Conservation (phyloP, 2,113 vertebrate species). For the Heterochromis multidens region DNA sequence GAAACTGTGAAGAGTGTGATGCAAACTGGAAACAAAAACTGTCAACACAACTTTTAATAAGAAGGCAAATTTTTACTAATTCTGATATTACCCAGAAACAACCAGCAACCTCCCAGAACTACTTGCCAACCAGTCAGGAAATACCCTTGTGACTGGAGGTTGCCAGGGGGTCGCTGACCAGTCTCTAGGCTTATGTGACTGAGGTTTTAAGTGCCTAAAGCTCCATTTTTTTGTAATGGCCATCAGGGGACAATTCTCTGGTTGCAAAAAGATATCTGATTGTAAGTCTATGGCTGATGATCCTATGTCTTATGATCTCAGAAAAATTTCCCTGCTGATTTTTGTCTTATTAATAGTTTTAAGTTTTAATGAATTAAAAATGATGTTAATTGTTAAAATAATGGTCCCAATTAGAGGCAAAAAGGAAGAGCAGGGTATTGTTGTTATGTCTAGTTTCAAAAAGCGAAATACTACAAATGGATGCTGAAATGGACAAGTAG, state of each 20-base stretch:
- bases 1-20: background rate
- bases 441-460: background rate
- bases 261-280: background rate
- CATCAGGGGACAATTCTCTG: background rate
- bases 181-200: background rate
- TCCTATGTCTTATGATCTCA: background rate
- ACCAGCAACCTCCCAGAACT: background rate
- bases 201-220: background rate
- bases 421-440: background rate
- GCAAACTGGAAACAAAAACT: background rate
- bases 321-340: accelerated
- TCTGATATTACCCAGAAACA: background rate
- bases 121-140: background rate
- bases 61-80: background rate
- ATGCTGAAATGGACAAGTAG: background rate
- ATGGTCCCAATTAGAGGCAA: background rate
- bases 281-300: background rate
- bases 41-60: background rate
- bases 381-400: background rate
- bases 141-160: no score
- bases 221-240: background rate
- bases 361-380: background rate
- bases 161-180: background rate
- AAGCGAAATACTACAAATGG: background rate
- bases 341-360: background rate